phyloP scores from a whole-genome alignment of 2,797 vertebrate genomes.

The Sebastes ruberrimus region DNA sequence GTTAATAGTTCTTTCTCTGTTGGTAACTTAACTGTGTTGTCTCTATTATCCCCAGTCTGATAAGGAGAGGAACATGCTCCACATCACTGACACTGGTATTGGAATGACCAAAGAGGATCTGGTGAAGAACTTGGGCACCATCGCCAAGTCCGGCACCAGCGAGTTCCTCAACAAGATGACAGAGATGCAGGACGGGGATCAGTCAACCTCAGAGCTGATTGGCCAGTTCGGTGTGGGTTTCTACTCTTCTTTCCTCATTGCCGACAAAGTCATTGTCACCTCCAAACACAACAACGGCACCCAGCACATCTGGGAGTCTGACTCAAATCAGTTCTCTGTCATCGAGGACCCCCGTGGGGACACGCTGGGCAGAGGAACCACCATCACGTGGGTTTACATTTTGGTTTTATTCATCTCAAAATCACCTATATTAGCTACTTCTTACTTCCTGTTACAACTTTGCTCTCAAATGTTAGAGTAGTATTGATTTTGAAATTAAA shows the following conservation, averaged over 20 bases:
- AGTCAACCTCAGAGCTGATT: constrained; percentile 96
- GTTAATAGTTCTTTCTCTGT: neutral
- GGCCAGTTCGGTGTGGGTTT: constrained; percentile 99
- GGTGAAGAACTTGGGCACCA: constrained; percentile 96
- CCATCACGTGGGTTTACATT: constrained; percentile 89
- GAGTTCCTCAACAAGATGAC: constrained; percentile 97
- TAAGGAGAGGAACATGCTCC: constrained; percentile 98
- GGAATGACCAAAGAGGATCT: constrained; percentile 98
- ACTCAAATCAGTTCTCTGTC: constrained; percentile 96
- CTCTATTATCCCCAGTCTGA: constrained; percentile 84
- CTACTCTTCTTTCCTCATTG: constrained; percentile 98
- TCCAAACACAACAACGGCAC: constrained; percentile 98
- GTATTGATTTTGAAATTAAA: neutral
- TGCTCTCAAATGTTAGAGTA: neutral
- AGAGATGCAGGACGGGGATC: constrained; percentile 90
- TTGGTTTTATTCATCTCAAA: neutral
- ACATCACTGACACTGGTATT: constrained; percentile 96
- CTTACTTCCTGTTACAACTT: neutral
- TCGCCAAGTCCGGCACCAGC: constrained; percentile 98
- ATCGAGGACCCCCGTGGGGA: constrained; percentile 93
- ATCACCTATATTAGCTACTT: too few relatives aligned
- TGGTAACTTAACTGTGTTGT: neutral
- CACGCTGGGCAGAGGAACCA: constrained; percentile 94
- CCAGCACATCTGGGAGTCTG: constrained; percentile 98
- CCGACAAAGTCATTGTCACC: constrained; percentile 96